These are phyloP conservation scores for Apis dorsata DNA, from an alignment of 1,140 invertebrate genomes.

Conservation along the genomic window DNA sequence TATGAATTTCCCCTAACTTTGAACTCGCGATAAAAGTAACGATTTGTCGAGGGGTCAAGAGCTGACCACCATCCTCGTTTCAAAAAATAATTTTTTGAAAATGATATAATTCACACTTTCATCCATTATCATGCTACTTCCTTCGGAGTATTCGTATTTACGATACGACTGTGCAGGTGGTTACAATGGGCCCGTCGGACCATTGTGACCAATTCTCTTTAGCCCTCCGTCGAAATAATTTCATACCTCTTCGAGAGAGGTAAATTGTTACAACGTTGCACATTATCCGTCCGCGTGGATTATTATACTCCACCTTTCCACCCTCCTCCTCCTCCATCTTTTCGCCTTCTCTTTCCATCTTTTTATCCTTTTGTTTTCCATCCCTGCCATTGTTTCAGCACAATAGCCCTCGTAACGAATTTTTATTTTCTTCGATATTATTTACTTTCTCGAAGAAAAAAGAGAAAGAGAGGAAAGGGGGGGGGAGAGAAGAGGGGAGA, in stretches of 20 bases:
- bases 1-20: neutral
- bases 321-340: neutral
- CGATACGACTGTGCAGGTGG: constrained; percentile 35
- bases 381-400: constrained; percentile 29
- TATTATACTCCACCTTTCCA: constrained; percentile 36
- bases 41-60: neutral
- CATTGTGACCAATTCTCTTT: constrained; percentile 48
- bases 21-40: neutral
- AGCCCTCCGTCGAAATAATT: constrained; percentile 36
- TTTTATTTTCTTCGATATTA: constrained; percentile 44
- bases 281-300: constrained; percentile 28
- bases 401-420: constrained; percentile 44
- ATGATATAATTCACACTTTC: constrained; percentile 27
- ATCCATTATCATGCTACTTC: constrained; percentile 19
- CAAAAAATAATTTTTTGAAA: constrained; percentile 34
- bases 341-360: neutral
- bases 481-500: neutral
- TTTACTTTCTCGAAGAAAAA: neutral
- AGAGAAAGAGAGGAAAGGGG: neutral
- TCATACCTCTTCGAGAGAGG: constrained; percentile 20
- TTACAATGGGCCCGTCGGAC: constrained; percentile 6
- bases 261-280: constrained; percentile 47
- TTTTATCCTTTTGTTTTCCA: constrained; percentile 24
- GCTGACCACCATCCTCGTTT: neutral
- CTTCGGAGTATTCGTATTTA: constrained; percentile 31